These are phyloP conservation scores for Noctua janthe DNA, from an alignment of 2,888 invertebrate species.

Conservation along the genomic window DNA sequence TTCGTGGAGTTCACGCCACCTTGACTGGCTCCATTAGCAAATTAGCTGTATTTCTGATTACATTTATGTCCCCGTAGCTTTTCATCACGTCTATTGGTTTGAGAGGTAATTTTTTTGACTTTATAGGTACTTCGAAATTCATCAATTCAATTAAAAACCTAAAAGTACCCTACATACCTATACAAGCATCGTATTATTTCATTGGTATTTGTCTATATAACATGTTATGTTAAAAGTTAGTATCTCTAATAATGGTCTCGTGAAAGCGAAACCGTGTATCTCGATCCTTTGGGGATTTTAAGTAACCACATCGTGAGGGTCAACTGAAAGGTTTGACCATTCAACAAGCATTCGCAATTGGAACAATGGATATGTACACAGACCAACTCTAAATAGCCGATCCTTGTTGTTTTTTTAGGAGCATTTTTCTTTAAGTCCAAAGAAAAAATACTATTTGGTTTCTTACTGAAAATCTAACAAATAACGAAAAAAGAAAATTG, in stretches of 20 bases:
- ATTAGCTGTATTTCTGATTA: constrained; percentile 79
- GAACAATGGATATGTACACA: constrained; percentile 63
- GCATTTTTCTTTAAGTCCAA: background rate
- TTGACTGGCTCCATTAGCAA: constrained; percentile 83
- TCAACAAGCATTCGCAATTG: constrained; percentile 76
- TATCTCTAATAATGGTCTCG: constrained; percentile 73
- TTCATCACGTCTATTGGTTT: constrained; percentile 50
- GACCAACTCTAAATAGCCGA: constrained; percentile 43
- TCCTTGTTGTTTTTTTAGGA: constrained; percentile 24
- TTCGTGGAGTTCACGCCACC: constrained; percentile 74
- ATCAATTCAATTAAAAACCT: constrained; percentile 46
- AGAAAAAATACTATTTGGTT: background rate
- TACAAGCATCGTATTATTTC: constrained; percentile 7
- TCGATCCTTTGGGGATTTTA: constrained; percentile 83
- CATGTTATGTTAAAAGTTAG: constrained; percentile 69
- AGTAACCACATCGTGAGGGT: constrained; percentile 86
- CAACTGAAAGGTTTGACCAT: constrained; percentile 87
- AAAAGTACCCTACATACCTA: background rate
- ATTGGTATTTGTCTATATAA: constrained; percentile 51
- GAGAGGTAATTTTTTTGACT: constrained; percentile 40
- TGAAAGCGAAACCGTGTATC: constrained; percentile 88
- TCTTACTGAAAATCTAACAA: constrained; percentile 1
- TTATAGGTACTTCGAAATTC: constrained; percentile 28
- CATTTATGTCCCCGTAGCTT: constrained; percentile 73
- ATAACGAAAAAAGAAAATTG: background rate